Conservation (phyloP, 2,113 vertebrate genomes). For the human (Homo sapiens) region DNA sequence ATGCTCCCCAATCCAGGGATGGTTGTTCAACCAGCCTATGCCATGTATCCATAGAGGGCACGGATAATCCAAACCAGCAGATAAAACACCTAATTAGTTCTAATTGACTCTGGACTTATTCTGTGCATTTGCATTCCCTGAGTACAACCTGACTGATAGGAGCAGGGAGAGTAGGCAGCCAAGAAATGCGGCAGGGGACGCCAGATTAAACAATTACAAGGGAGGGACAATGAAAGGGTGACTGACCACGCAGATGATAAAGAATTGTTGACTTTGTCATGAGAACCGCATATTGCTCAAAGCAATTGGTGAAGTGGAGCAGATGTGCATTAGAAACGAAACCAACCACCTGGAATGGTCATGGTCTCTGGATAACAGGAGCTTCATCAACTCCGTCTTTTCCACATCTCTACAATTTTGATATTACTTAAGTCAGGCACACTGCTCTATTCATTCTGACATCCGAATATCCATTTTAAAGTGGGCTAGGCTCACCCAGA, state of each 20-base stretch:
- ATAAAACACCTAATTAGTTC: neutral
- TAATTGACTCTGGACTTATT: conserved; percentile 29
- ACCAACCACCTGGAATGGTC: neutral
- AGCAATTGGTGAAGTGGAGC: neutral
- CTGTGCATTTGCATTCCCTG: neutral
- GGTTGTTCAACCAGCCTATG: neutral
- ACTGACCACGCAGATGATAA: conserved; percentile 34
- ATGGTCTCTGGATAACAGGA: conserved; percentile 27
- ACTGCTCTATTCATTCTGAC: conserved; percentile 36
- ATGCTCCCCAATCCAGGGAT: neutral
- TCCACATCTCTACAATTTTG: conserved; percentile 17
- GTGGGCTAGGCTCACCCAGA: conserved; percentile 43
- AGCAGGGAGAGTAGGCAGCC: conserved; percentile 3
- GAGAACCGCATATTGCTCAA: neutral
- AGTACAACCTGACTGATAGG: conserved; percentile 21
- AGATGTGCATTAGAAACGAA: conserved; percentile 4
- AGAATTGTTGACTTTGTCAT: conserved; percentile 31
- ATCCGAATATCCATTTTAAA: conserved; percentile 56
- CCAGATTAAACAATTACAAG: conserved; percentile 58
- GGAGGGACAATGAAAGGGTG: neutral
- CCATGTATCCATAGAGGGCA: neutral
- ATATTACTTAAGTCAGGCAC: conserved; percentile 40
- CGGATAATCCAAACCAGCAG: neutral
- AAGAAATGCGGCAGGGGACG: conserved; percentile 36
- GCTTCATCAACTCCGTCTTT: conserved; percentile 38